phyloP scores from a whole-genome alignment of 2,797 vertebrate species.

The Sebastes vulpes region DNA sequence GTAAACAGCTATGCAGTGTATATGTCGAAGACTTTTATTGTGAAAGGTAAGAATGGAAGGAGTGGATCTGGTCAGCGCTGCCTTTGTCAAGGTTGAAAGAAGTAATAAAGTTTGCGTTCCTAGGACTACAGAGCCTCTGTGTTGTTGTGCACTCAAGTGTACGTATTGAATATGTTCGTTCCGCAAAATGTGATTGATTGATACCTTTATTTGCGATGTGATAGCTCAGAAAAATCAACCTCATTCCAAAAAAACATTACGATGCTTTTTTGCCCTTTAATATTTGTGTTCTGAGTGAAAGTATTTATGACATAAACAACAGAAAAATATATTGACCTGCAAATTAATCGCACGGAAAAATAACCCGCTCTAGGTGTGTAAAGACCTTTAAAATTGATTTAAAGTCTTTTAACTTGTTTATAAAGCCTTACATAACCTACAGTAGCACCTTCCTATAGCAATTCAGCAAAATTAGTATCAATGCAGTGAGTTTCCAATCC shows the following conservation, averaged over 20 bases:
- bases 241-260: too few relatives aligned
- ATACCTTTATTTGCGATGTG: neutral
- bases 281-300: neutral
- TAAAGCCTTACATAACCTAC: neutral
- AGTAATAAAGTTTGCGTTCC: too few relatives aligned
- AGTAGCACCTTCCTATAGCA: neutral
- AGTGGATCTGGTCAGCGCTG: too few relatives aligned
- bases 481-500: neutral
- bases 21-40: too few relatives aligned
- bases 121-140: too few relatives aligned
- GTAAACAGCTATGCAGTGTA: too few relatives aligned
- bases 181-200: too few relatives aligned
- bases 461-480: neutral
- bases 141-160: too few relatives aligned
- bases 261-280: neutral
- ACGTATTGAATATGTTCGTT: too few relatives aligned
- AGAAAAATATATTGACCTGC: neutral
- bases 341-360: neutral
- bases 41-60: too few relatives aligned
- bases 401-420: neutral
- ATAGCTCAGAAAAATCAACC: neutral
- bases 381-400: neutral
- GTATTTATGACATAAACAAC: neutral
- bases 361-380: accelerated
- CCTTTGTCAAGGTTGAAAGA: too few relatives aligned